Evolutionary conservation across 2,888 invertebrate species (phyloP), one percentile per base, ranked within the genome.

Genomic region (Drepanosiphum platanoidis): DNA sequence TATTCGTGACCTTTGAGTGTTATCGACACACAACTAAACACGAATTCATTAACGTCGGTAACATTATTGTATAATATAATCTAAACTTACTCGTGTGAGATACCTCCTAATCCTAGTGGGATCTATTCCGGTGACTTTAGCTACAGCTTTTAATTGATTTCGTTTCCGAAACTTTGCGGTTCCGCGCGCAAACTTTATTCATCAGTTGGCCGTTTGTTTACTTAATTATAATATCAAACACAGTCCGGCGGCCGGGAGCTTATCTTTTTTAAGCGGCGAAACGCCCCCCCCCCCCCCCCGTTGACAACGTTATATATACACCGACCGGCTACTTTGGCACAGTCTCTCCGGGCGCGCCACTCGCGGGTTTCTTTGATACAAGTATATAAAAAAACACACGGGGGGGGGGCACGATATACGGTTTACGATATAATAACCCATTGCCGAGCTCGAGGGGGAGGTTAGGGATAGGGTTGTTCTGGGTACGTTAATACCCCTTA

Each of bases 131-230:
- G 52, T 27, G 79, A 52, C 27, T 80, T 70, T 52, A 52, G 36
- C 8, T 13, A n/a, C 61, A 27, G 61, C 58, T 81, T 30, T 71
- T 71, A 81, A 81, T 81, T 81, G 81, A 81, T 81, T 81, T 81
- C 58, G 39, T 81, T 71, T 71, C 36, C 22, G 13, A 81, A 81
- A 81, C 71, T 81, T 81, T 81, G 39, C 30, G 81, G 81, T 71
- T 58, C n/a, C n/a, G n/a, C 7, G 46, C 58, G 30, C 32, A 71
- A 81, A 81, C 81, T 81, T 81, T 81, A 81, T 81, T 58, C 58
- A 39, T 39, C 58, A 30, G 81, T 71, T 70, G 27, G 46, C 15
- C 32, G 71, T 61, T 71, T 58, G 58, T n/a, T 30, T 18, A 71
- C 61, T 81, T 81, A 66, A 61, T 39, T 30, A 32, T 22, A 66